Conservation (phyloP, 1,140 invertebrate genomes). For the Drosophila kohkoa region DNA sequence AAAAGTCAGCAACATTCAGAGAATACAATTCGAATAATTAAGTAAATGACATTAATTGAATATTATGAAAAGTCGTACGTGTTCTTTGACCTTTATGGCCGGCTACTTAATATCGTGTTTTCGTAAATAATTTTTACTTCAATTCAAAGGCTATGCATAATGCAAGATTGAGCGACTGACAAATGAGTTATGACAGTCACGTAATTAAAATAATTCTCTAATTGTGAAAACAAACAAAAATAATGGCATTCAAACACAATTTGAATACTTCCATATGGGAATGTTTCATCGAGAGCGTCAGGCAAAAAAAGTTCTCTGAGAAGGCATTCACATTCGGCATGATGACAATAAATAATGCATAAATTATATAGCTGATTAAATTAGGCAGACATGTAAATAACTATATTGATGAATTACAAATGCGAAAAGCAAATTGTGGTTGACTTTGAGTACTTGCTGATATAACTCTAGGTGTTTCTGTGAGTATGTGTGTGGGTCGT, state of each 20-base stretch:
- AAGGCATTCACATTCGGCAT: slow-evolving; percentile 7
- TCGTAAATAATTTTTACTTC: slow-evolving; percentile 16
- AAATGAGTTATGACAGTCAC: slow-evolving; percentile 33
- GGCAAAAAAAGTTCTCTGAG: neutral
- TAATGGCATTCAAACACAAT: slow-evolving; percentile 63
- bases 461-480: neutral
- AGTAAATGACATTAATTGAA: slow-evolving; percentile 11
- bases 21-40: neutral
- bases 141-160: slow-evolving; percentile 27
- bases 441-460: slow-evolving; percentile 20
- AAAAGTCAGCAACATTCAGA: neutral
- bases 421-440: slow-evolving; percentile 14
- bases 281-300: neutral
- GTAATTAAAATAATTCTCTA: slow-evolving; percentile 36
- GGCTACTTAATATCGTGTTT: neutral
- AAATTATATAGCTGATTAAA: slow-evolving; percentile 5
- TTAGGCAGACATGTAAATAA: slow-evolving; percentile 22
- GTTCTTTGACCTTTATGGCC: slow-evolving; percentile 17
- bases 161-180: slow-evolving; percentile 8
- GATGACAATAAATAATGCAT: slow-evolving; percentile 5
- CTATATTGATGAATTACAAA: slow-evolving; percentile 4
- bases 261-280: slow-evolving; percentile 8
- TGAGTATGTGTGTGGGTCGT: neutral
- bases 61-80: slow-evolving; percentile 18
- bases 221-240: slow-evolving; percentile 15